Base-by-base conservation (phyloP, 2,113 vertebrate genomes). In the Actenoides lindsayi region DNA sequence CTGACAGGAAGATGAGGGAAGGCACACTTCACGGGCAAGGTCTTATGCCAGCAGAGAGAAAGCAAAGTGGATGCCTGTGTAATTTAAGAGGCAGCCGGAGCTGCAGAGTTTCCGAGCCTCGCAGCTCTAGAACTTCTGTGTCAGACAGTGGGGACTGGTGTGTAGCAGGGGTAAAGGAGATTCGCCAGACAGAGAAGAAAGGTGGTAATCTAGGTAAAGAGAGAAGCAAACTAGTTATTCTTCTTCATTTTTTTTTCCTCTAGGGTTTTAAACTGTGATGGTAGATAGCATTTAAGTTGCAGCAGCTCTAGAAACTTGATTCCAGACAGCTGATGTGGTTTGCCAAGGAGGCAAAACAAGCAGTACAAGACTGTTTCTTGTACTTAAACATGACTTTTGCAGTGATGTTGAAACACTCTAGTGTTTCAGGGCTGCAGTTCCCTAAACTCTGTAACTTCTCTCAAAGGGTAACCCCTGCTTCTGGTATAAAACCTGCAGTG, bases 271-370 rank as follows among this genome's bases (percentile, higher is more conserved):
- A 64, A 1, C 33, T 11, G 6, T 23, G n/a, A 17, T 18, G 46
- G 4, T 42, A 27, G 4, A 42, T 4, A 46, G 17, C 24, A 59
- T 3, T 21, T 1, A 76, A 42, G 9, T 56, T 16, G 16, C 0
- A 0, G 27, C 53, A 95, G 5, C 24, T 76, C 31, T 46, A 60
- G 30, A 41, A 82, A 56, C 46, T 13, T 1, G 1, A 13, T 37
- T 82, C 24, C 6, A 42, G 18, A 35, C 6, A 37, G 13, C 13
- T 35, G 30, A 8, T 33, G 41, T 48, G 27, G 24, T 48, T 78
- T 59, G 33, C 11, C 23, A 44, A 31, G 20, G 33, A 11, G 9
- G 9, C 31, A 51, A 44, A 46, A 17, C 6, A n/a, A 46, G 21
- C 33, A 19, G 18, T 5, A 6, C 19, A 18, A 23, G 33, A 9